These are phyloP conservation scores for Volucella bombylans DNA, from an alignment of 2,888 invertebrate species.

Conservation along the genomic window DNA sequence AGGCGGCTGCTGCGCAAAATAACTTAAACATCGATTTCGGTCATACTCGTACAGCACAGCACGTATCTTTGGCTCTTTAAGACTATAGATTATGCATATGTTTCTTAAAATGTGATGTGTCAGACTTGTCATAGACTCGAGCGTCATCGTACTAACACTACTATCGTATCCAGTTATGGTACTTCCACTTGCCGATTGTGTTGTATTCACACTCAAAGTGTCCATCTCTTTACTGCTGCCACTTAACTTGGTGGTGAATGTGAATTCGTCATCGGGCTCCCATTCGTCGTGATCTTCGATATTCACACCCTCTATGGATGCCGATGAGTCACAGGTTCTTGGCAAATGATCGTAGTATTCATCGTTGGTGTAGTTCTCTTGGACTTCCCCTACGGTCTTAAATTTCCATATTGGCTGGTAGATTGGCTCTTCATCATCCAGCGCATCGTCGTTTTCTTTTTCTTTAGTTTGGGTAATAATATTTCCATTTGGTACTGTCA, in stretches of 20 bases:
- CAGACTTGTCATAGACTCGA: conserved; percentile 75
- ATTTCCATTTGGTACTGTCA: conserved; percentile 75
- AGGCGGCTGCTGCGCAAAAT: conserved; percentile 75
- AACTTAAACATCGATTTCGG: conserved; percentile 77
- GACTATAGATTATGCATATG: conserved; percentile 80
- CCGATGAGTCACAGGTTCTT: conserved; percentile 62
- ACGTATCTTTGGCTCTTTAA: conserved; percentile 79
- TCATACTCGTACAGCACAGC: conserved; percentile 81
- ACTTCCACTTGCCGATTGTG: conserved; percentile 78
- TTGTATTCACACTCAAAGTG: conserved; percentile 58
- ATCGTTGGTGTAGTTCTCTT: conserved; percentile 76
- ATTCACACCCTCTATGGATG: conserved; percentile 43
- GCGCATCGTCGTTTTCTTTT: neutral
- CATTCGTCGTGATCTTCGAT: conserved; percentile 81
- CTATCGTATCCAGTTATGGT: conserved; percentile 79
- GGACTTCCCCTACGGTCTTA: conserved; percentile 79
- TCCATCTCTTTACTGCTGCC: conserved; percentile 44
- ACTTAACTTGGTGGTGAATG: conserved; percentile 77
- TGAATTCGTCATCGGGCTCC: conserved; percentile 82
- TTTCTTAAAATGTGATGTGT: conserved; percentile 78
- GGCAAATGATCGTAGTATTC: conserved; percentile 55
- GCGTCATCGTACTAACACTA: conserved; percentile 79
- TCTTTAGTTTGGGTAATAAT: conserved; percentile 35
- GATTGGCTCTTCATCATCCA: conserved; percentile 80
- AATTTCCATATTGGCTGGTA: conserved; percentile 83